phyloP scores from a whole-genome alignment of 2,113 vertebrate genomes.

The Pan paniscus region DNA sequence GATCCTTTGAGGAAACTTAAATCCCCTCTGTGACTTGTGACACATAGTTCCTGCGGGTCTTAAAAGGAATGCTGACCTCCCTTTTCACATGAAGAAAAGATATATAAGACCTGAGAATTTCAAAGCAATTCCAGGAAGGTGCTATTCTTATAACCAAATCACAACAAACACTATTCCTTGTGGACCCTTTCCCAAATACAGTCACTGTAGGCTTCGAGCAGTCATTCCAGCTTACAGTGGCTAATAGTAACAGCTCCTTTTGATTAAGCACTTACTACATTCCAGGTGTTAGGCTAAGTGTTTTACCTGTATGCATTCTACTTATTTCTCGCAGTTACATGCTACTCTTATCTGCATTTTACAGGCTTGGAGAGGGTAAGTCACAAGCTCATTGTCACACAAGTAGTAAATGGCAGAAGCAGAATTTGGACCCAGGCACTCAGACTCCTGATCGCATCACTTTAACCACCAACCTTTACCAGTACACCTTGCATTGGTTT shows the following conservation, averaged over 20 bases:
- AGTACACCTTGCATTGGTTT: not conserved
- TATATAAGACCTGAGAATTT: not conserved
- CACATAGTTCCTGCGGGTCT: not conserved
- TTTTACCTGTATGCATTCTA: not conserved
- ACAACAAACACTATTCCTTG: not conserved
- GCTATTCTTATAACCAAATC: not conserved
- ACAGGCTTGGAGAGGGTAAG: not conserved
- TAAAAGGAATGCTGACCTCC: not conserved
- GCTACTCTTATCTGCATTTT: constrained; percentile 5
- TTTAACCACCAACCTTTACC: not conserved
- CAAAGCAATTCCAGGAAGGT: not conserved
- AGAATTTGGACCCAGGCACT: not conserved
- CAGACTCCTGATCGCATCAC: not conserved
- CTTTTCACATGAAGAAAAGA: not conserved
- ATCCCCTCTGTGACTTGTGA: not conserved
- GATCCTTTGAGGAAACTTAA: constrained; percentile 18
- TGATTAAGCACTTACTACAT: not conserved
- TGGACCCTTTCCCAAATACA: not conserved
- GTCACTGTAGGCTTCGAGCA: not conserved
- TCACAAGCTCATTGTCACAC: not conserved
- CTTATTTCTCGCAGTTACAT: not conserved
- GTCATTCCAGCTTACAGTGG: not conserved
- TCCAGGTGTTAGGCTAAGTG: not conserved
- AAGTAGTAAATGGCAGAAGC: not conserved
- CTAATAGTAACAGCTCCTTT: not conserved